Evolutionary conservation across 1,140 invertebrate genomes (phyloP), one percentile per base, ranked within the genome.

Genomic region (Vanessa atalanta): DNA sequence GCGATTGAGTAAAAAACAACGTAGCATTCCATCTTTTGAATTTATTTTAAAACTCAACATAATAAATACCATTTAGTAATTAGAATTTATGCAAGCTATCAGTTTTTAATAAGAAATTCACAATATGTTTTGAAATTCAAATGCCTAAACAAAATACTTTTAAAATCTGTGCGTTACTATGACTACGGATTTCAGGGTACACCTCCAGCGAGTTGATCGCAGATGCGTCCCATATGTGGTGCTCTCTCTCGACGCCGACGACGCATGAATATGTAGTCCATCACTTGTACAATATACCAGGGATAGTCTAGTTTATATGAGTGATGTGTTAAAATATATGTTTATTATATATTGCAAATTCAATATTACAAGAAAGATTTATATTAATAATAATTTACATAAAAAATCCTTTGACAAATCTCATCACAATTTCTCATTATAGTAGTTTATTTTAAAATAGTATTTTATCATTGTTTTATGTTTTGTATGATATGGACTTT

Each of bases 201-300:
- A 89, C 89, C 88, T 91, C 86, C 84, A 79, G 81, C 81, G 82
- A 80, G 81, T 70, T 72, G 76, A 26, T 80, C 85, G 84, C 89
- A 91, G 87, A 91, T 91, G 89, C 84, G 85, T 75, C 83, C 80
- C 89, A 90, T 91, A 84, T 90, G 89, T 89, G 83, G 78, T 78
- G 81, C 83, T 85, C 87, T 84, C 81, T 83, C 76, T 65, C 75
- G 76, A 78, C 84, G 76, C 79, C 81, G 84, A 80, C 78, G 79
- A 77, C 81, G 79, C 72, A 66, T 72, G 60, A 66, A 74, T 74
- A 67, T 47, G 26, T 2, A 16, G 51, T 71, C 83, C 81, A 81
- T 76, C 12, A 31, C 65, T n/a, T 23, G 31, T 23, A 55, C 16
- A 23, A 13, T 43, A 9, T 43, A 43, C 26, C 16, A 63, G n/a